phyloP scores from a whole-genome alignment of 1,140 invertebrate species.

The Tachypleus tridentatus region DNA sequence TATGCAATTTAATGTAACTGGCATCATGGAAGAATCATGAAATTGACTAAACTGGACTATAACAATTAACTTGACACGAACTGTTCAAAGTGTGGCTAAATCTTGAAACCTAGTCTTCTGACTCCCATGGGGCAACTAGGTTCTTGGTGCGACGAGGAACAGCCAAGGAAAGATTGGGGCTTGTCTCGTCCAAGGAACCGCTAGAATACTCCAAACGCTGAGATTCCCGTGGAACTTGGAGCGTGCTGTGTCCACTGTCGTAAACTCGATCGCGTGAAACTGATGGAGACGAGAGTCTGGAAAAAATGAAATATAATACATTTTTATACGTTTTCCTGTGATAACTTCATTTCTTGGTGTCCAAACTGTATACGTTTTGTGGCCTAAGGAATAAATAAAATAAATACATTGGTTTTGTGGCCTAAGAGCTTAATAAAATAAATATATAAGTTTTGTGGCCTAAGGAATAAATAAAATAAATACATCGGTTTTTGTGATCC shows the following conservation, averaged over 20 bases:
- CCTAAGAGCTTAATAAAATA: too few species aligned
- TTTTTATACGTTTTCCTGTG: background rate
- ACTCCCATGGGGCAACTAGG: conserved; percentile 17
- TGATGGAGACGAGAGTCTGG: conserved; percentile 20
- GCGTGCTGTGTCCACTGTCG: conserved; percentile 14
- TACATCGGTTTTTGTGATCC: too few species aligned
- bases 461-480: too few species aligned
- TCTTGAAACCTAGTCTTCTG: background rate
- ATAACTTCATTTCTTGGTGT: too few species aligned
- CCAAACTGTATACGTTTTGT: too few species aligned
- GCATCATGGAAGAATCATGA: too few species aligned
- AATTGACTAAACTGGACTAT: too few species aligned
- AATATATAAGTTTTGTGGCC: too few species aligned
- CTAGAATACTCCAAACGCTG: background rate
- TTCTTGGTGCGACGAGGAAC: conserved; percentile 13
- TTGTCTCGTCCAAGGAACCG: conserved; percentile 3
- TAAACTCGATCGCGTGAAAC: conserved; percentile 17
- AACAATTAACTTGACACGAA: too few species aligned
- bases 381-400: too few species aligned
- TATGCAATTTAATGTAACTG: too few species aligned
- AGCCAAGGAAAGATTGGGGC: conserved; percentile 9
- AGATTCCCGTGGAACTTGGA: conserved; percentile 15
- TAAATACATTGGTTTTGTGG: too few species aligned
- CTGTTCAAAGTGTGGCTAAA: background rate
- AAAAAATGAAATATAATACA: background rate